Percentiles rank a stretch among this genome's conserved stretches.
Evolutionary conservation across 1,140 invertebrate genomes (phyloP).

Genomic region (Maconellicoccus hirsutus): DNA sequence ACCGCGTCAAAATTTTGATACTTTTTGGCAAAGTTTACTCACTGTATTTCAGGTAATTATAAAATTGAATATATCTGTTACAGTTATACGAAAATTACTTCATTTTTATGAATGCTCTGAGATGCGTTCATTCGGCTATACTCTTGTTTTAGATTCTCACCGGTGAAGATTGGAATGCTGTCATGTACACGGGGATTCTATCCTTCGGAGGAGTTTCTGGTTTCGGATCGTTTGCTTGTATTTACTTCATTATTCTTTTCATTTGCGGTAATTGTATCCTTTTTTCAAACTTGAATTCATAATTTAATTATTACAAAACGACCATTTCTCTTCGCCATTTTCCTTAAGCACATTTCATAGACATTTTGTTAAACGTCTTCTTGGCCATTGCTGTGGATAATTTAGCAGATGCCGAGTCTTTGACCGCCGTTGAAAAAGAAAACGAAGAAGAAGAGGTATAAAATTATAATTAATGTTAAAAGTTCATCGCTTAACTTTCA

Average conservation of each 20-base stretch:
- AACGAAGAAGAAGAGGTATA: slow-evolving; percentile 55
- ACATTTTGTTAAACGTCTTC: slow-evolving; percentile 98
- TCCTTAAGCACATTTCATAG: slow-evolving; percentile 38
- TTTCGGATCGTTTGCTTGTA: slow-evolving; percentile 75
- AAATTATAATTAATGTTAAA: no score
- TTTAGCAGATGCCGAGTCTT: slow-evolving; percentile 92
- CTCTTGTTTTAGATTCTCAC: slow-evolving; percentile 74
- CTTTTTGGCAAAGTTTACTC: slow-evolving; percentile 92
- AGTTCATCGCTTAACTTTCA: no score
- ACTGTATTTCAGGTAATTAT: slow-evolving; percentile 90
- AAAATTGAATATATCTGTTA: no score
- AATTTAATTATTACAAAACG: slow-evolving; percentile 11
- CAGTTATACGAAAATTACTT: neutral
- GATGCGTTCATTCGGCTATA: neutral
- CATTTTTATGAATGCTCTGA: no score
- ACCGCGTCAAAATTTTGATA: slow-evolving; percentile 92
- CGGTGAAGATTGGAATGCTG: slow-evolving; percentile 98
- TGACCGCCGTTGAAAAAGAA: slow-evolving; percentile 87
- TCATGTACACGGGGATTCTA: slow-evolving; percentile 96
- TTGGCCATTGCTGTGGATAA: slow-evolving; percentile 99
- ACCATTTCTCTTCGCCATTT: no score
- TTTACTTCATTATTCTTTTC: slow-evolving; percentile 98
- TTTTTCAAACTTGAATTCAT: slow-evolving; percentile 33
- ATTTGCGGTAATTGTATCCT: slow-evolving; percentile 99
- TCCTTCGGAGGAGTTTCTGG: slow-evolving; percentile 88